Percentiles rank a stretch among this genome's conserved stretches.
Evolutionary conservation across 1,140 invertebrate genomes (phyloP).

Genomic region (Hermetia illucens): DNA sequence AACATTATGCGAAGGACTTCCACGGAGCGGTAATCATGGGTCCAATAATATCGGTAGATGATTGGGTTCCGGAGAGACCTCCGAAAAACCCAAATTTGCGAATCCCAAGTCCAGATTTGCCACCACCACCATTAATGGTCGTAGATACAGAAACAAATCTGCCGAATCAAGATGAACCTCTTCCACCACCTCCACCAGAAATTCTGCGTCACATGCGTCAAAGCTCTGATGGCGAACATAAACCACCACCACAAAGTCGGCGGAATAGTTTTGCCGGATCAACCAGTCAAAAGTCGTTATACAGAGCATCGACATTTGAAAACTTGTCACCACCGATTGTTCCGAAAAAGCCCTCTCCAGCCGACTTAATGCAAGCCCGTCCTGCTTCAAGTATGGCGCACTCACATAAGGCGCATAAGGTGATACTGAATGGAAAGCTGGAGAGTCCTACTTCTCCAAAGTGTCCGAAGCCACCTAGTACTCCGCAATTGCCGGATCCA

Average conservation of each 20-base stretch:
- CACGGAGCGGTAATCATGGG: constrained; percentile 48
- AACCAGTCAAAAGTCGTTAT: constrained; percentile 14
- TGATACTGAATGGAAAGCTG: constrained; percentile 4
- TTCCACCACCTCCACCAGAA: constrained; percentile 51
- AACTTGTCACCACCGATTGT: constrained; percentile 15
- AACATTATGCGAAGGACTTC: constrained; percentile 36
- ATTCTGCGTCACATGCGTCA: constrained; percentile 17
- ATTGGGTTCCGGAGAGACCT: constrained; percentile 54
- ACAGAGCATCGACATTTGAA: not conserved
- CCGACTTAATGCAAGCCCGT: constrained; percentile 15
- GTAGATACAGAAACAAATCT: constrained; percentile 41
- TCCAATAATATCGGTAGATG: constrained; percentile 47
- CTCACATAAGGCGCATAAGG: constrained; percentile 5
- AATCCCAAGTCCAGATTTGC: constrained; percentile 54
- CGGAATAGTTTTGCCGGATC: constrained; percentile 29
- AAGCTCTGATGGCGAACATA: constrained; percentile 1
- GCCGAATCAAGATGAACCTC: constrained; percentile 45
- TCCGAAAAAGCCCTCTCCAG: constrained; percentile 22
- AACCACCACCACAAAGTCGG: constrained; percentile 18
- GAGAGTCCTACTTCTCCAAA: constrained; percentile 1
- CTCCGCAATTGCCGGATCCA: constrained; percentile 3
- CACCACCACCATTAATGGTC: constrained; percentile 50
- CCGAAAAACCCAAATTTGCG: constrained; percentile 56
- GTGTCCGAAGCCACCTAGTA: not conserved
- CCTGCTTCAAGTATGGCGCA: constrained; percentile 10